Evolutionary conservation across 1,140 invertebrate genomes (phyloP).

Genomic region (Hydropsyche tenuis): DNA sequence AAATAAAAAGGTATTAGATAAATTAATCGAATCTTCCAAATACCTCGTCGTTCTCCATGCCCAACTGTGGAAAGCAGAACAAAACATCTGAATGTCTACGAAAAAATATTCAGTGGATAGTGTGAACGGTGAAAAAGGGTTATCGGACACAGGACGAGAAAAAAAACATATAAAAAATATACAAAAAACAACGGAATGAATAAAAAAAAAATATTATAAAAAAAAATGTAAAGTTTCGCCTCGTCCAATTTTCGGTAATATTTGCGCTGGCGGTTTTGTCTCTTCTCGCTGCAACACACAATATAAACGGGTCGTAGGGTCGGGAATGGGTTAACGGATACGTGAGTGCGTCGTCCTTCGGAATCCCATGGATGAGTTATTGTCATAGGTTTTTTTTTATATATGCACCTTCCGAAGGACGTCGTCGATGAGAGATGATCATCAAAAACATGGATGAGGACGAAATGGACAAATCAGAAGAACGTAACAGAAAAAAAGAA

Average conservation of each 20-base stretch:
- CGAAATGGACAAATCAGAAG: constrained; percentile 3
- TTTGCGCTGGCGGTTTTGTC: neutral
- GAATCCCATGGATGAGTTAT: neutral
- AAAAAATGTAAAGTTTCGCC: constrained; percentile 3
- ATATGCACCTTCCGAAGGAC: neutral
- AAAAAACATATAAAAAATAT: neutral
- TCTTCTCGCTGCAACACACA: constrained; percentile 8
- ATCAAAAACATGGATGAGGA: neutral
- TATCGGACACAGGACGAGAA: neutral
- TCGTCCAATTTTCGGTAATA: constrained; percentile 6
- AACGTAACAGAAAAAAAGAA: constrained; percentile 2
- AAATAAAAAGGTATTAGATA: constrained; percentile 43
- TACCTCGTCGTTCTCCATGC: constrained; percentile 88
- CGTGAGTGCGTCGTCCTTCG: neutral
- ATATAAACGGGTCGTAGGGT: neutral
- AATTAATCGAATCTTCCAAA: constrained; percentile 54
- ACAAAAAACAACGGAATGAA: neutral
- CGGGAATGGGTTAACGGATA: neutral
- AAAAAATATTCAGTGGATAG: constrained; percentile 35
- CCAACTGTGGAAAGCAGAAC: constrained; percentile 76
- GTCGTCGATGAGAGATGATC: constrained; percentile 3
- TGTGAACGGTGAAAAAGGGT: constrained; percentile 6
- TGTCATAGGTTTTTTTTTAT: neutral
- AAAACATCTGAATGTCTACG: constrained; percentile 48
- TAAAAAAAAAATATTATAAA: neutral